A percentile compares a stretch with the other conserved stretches of the same genome.
These are phyloP conservation scores for Rissa tridactyla DNA, from an alignment of 2,113 vertebrate species.

Conservation along the genomic window DNA sequence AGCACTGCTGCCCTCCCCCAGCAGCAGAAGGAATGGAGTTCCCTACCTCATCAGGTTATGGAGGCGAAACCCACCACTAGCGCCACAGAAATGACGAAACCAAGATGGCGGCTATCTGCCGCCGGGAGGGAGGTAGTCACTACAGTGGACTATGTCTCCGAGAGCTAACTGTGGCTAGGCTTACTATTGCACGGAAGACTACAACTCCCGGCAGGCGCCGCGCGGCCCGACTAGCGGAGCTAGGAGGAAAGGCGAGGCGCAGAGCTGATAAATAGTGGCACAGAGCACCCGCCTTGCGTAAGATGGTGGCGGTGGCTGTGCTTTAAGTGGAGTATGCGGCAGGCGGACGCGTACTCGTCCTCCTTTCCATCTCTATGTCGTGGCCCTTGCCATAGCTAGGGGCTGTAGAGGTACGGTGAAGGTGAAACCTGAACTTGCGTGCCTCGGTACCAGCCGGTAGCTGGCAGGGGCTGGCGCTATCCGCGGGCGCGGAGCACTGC, in stretches of 20 bases:
- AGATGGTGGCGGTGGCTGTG: background rate
- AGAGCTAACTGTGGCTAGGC: background rate
- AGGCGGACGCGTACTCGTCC: background rate
- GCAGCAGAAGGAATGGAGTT: background rate
- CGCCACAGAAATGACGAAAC: background rate
- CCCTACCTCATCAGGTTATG: background rate
- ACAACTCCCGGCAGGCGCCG: background rate
- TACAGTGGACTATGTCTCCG: background rate
- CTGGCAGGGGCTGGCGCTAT: background rate
- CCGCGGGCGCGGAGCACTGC: background rate
- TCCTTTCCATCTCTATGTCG: background rate
- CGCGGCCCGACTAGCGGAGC: background rate
- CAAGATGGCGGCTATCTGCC: background rate
- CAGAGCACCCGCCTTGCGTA: background rate
- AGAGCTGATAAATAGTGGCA: background rate
- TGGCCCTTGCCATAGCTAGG: background rate
- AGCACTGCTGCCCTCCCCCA: background rate
- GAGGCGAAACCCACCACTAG: background rate
- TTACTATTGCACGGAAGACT: background rate
- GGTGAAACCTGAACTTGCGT: background rate
- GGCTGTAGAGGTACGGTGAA: background rate
- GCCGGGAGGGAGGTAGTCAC: background rate
- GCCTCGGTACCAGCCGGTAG: background rate
- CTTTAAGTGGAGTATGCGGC: background rate
- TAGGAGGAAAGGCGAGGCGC: background rate